Base-by-base conservation (phyloP, 2,113 vertebrate species). In the Nerophis lumbriciformis region DNA sequence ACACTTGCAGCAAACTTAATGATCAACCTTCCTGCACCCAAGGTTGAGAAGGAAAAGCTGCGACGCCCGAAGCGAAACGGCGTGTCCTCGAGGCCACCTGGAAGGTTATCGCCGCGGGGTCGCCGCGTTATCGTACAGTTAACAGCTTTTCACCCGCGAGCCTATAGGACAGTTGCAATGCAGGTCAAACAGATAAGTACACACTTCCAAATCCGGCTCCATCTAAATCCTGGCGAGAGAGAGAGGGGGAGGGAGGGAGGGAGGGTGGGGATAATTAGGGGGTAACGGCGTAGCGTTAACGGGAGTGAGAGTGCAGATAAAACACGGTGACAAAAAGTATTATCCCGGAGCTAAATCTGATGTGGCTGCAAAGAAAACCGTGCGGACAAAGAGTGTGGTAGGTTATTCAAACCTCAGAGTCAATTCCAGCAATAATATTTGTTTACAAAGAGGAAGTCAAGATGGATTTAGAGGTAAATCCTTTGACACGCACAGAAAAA, bases 41-140 rank as follows among this genome's bases (percentile, higher is more conserved):
- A 80, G 84, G 84, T 83, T 87, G 82, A 80, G 83, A 80, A 77
- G 75, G 73, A 85, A 88, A 83, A 50, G 80, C 77, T 84, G 77
- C 12, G 36, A 55, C 61, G 69, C 65, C 77, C 63, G 77, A 70
- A 68, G 73, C 81, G 3, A 73, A 79, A 85, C 79, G 61, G 67
- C 59, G 68, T 76, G 84, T 87, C 85, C 85, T 88, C 78, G 53
- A 85, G 79, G 78, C 76, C 58, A 57, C 68, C 72, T 45, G 56
- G 82, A 87, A 88, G 83, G 84, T 86, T 85, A 88, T 90, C 87
- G 77, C 79, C 83, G 73, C 68, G 13, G 71, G 73, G 76, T 85
- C 65, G 62, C 50, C 12, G n/a, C 74, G 79, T 87, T 90, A 90
- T 90, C 86, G 82, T 71, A 63, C 69, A 82, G 78, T 83, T 85